phyloP scores from a whole-genome alignment of 2,113 vertebrate genomes.

The Baryphthengus martii region DNA sequence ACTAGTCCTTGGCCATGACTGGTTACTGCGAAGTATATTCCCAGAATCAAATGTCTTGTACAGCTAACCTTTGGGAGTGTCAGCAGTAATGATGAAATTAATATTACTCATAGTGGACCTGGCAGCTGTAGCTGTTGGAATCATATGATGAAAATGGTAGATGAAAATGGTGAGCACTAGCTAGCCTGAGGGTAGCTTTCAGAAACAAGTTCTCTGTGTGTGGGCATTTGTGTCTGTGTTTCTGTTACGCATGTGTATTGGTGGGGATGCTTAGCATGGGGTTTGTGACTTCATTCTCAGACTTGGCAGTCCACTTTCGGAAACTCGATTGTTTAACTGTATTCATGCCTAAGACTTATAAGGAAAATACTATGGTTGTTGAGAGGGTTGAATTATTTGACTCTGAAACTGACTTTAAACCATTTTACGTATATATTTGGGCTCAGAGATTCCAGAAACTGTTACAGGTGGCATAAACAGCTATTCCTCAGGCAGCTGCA shows the following conservation, averaged over 20 bases:
- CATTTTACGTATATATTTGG: background rate
- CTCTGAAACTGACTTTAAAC: background rate
- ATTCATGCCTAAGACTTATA: background rate
- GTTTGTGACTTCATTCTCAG: background rate
- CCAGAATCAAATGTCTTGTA: background rate
- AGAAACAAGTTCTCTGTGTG: rapidly evolving
- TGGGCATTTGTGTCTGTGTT: background rate
- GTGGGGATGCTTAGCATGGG: rapidly evolving
- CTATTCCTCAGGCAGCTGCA: background rate
- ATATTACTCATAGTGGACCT: background rate
- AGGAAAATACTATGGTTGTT: background rate
- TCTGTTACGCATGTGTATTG: rapidly evolving
- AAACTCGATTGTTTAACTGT: background rate
- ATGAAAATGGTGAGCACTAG: background rate
- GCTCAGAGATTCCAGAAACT: background rate
- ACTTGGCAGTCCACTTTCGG: background rate
- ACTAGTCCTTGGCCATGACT: no score
- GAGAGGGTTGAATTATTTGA: background rate
- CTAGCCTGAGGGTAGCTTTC: background rate
- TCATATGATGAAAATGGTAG: background rate
- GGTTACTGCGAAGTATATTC: background rate
- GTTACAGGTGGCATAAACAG: background rate
- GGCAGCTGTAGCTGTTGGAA: background rate
- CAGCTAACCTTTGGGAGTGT: background rate
- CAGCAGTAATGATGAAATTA: background rate